Base-by-base conservation (phyloP, 2,113 vertebrate species). In the Chauna torquata region DNA sequence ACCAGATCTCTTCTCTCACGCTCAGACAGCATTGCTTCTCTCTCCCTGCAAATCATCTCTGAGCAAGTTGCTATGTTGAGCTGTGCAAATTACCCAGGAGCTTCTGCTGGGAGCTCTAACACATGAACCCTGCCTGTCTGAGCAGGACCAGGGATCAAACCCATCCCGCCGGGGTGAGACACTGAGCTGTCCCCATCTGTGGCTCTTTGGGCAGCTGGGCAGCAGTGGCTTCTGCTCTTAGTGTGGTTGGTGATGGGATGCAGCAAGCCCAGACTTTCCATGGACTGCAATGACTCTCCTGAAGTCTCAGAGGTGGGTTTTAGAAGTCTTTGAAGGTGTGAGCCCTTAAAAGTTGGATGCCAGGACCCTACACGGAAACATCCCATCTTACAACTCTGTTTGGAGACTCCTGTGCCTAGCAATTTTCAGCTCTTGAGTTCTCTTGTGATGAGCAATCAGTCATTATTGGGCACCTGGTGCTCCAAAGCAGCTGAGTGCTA, bases 101-200 rank as follows among this genome's bases (percentile, higher is more conserved):
- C 76, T 93, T 95, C 82, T 94, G 45, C 45, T 90, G 62, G 40
- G 49, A 95, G 68, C 24, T 45, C 42, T 68, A 86, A 69, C 44
- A 86, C 6, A 24, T 64, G 40, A 88, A 93, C 5, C 38, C n/a
- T 38, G 16, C 55, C 71, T 50, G 34, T 62, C n/a, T 49, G 68
- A 69, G 49, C 9, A 2, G 9, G 32, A 20, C 10, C 68, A 81
- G 38, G 54, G n/a, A 49, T 49, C 71, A 76, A 47, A 49, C 40
- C 15, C 1, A 2, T 36, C 52, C 30, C 16, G 38, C 8, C 8
- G 24, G 16, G 18, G 30, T 42, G 79, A 64, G 23, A 32, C 68
- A 66, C 13, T 24, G 36, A 80, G 14, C 49, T 44, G 16, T 80
- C 7, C 24, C 32, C 5, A 18, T 24, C 62, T 44, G 30, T 45